Percentiles rank a stretch among this genome's conserved stretches.
Evolutionary conservation across 2,797 vertebrate genomes (phyloP).

Genomic region (Pangasius krempfi): DNA sequence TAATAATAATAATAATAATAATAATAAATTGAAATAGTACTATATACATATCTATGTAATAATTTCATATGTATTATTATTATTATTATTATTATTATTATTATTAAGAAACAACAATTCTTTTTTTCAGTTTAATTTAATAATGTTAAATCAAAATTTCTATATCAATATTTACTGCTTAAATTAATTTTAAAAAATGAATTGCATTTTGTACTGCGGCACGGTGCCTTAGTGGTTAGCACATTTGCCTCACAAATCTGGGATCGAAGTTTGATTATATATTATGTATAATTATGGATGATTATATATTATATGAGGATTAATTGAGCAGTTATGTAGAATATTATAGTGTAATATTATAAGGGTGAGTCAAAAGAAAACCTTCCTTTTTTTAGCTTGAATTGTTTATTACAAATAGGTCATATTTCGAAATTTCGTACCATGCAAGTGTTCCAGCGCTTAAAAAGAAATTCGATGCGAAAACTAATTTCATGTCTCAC

Average conservation of each 20-base stretch:
- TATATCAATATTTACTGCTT: not conserved
- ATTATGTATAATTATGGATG: not conserved
- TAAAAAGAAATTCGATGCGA: not conserved
- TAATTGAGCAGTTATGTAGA: not conserved
- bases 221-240: too few relatives aligned
- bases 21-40: not conserved
- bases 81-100: not conserved
- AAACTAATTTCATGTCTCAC: not conserved
- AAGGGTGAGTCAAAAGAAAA: not conserved
- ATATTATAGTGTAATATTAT: not conserved
- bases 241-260: too few relatives aligned
- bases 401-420: not conserved
- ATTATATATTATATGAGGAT: not conserved
- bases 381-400: not conserved
- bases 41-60: not conserved
- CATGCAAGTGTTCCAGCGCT: not conserved
- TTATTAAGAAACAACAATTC: not conserved
- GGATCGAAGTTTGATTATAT: too few relatives aligned
- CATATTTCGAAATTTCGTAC: not conserved
- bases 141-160: not conserved
- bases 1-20: not conserved
- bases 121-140: not conserved
- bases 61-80: not conserved
- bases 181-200: too few relatives aligned
- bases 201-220: not conserved